These are phyloP conservation scores for Atta cephalotes DNA, from an alignment of 1,140 invertebrate species.

Conservation along the genomic window DNA sequence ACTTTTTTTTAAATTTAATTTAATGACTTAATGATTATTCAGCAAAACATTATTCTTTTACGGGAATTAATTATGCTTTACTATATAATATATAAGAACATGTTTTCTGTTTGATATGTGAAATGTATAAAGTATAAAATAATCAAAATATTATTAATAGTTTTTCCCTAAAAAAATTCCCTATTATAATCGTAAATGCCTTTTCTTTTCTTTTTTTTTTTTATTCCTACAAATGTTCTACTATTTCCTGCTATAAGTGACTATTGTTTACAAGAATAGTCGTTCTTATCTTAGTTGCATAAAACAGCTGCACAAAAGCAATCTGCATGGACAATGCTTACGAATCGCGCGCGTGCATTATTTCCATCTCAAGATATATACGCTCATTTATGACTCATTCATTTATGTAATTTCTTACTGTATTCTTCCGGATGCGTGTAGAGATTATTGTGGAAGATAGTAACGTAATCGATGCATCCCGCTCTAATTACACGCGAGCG, in stretches of 20 bases:
- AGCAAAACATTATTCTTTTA: too few relatives aligned
- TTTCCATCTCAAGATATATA: constrained; percentile 32
- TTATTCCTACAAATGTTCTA: not conserved
- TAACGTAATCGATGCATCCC: constrained; percentile 53
- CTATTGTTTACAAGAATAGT: constrained; percentile 17
- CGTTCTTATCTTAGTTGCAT: constrained; percentile 15
- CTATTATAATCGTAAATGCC: not conserved
- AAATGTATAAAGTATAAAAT: too few relatives aligned
- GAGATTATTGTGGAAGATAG: constrained; percentile 58
- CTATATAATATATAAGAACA: too few relatives aligned
- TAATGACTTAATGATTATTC: too few relatives aligned
- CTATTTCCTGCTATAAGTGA: not conserved
- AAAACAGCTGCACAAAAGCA: not conserved
- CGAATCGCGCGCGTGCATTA: constrained; percentile 18
- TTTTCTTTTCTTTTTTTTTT: not conserved
- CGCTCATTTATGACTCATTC: constrained; percentile 56
- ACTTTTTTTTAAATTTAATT: not conserved
- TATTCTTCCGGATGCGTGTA: constrained; percentile 54
- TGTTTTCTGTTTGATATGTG: too few relatives aligned
- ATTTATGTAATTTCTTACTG: constrained; percentile 58
- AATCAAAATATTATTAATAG: too few relatives aligned
- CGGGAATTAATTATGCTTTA: too few relatives aligned
- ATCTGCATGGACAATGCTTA: constrained; percentile 6
- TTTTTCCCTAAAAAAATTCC: too few relatives aligned
- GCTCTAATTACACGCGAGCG: constrained; percentile 57